Evolutionary conservation across 2,888 invertebrate genomes (phyloP).

Genomic region (Scaeva pyrastri): DNA sequence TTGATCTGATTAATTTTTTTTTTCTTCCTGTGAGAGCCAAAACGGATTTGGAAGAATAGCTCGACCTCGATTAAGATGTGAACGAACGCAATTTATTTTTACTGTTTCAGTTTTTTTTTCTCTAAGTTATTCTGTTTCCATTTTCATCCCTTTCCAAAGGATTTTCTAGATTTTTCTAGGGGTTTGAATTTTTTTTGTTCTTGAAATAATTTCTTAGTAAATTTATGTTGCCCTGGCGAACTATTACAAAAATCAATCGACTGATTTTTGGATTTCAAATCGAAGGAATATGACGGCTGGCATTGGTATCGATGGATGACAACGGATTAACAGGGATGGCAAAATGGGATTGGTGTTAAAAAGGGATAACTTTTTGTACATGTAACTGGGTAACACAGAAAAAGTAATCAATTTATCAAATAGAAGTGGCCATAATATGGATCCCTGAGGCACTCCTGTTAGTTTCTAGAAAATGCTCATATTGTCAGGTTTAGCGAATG

Average conservation of each 20-base stretch:
- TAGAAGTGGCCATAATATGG: no score
- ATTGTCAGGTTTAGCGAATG: no score
- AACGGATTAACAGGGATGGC: not conserved
- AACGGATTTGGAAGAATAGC: conserved; percentile 58
- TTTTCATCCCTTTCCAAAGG: not conserved
- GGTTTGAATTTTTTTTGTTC: conserved; percentile 36
- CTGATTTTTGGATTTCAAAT: conserved; percentile 41
- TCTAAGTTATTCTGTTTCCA: not conserved
- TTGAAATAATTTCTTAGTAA: conserved; percentile 53
- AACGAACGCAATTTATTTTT: conserved; percentile 66
- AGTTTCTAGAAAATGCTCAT: no score
- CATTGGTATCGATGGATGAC: not conserved
- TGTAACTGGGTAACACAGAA: no score
- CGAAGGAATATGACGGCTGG: conserved; percentile 19
- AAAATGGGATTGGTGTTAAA: not conserved
- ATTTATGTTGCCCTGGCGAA: conserved; percentile 54
- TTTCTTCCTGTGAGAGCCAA: conserved; percentile 20
- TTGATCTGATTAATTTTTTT: conserved; percentile 50
- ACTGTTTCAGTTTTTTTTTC: not conserved
- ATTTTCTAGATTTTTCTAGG: not conserved
- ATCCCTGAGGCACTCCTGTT: no score
- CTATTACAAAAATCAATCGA: conserved; percentile 31
- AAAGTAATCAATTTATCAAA: no score
- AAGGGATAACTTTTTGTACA: no score
- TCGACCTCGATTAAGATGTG: conserved; percentile 63